Conservation (phyloP, 2,113 vertebrate genomes). For the Ifrita kowaldi region DNA sequence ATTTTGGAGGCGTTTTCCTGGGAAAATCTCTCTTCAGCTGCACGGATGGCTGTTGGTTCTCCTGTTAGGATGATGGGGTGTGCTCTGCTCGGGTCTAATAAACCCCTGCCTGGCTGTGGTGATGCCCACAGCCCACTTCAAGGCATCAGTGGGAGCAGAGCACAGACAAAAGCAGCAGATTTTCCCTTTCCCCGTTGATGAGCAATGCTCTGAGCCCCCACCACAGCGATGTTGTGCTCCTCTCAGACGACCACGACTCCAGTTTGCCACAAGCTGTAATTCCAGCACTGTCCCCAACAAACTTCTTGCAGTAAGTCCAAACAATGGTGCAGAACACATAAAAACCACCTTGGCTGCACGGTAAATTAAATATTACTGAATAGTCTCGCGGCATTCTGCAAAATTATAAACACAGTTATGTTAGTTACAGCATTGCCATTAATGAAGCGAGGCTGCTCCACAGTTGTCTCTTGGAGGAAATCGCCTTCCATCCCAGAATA, state of each 20-base stretch:
- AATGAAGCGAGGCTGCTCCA: neutral
- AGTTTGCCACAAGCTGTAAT: neutral
- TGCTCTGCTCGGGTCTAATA: neutral
- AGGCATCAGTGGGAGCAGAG: neutral
- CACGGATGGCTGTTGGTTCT: neutral
- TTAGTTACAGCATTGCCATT: neutral
- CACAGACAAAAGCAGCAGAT: neutral
- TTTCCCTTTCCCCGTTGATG: neutral
- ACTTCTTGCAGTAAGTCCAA: neutral
- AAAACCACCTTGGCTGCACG: accelerated
- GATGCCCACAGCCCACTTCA: too few species aligned
- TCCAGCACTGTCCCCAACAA: neutral
- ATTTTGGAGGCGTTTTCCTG: neutral
- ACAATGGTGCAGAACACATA: neutral
- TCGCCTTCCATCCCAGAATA: neutral
- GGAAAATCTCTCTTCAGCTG: neutral
- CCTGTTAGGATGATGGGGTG: neutral
- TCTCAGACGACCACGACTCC: accelerated
- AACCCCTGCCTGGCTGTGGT: neutral
- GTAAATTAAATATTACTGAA: neutral
- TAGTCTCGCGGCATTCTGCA: neutral
- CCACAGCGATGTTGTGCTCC: accelerated
- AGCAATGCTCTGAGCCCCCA: neutral
- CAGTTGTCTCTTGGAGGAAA: neutral
- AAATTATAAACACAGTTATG: neutral